Evolutionary conservation across 2,113 vertebrate species (phyloP).

Genomic region (Pelmatolapia mariae): DNA sequence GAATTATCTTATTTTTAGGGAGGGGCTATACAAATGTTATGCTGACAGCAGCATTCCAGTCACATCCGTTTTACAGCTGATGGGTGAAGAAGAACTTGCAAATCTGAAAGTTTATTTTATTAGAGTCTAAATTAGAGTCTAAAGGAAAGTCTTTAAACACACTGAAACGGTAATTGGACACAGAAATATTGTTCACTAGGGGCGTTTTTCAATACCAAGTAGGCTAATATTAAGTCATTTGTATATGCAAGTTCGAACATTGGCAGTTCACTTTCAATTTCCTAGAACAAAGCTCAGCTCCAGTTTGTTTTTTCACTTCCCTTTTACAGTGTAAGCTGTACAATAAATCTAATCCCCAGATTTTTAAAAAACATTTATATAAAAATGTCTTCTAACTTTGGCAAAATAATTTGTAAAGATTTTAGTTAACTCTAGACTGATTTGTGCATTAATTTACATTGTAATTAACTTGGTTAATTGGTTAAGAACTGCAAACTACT

Average conservation of each 20-base stretch:
- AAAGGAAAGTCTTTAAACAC: background rate
- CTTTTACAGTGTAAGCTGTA: background rate
- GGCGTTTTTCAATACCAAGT: background rate
- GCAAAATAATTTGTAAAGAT: background rate
- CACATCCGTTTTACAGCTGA: background rate
- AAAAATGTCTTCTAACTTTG: background rate
- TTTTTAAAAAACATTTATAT: too few species aligned
- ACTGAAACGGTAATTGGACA: background rate
- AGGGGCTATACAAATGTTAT: background rate
- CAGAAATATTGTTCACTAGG: background rate
- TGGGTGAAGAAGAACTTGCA: fast-evolving
- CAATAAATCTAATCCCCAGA: background rate
- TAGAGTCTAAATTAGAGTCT: background rate
- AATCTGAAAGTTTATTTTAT: too few species aligned
- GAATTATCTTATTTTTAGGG: background rate
- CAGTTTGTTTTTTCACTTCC: background rate
- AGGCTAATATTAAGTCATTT: background rate
- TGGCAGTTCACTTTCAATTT: fast-evolving
- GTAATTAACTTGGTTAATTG: background rate
- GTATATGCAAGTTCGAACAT: fast-evolving
- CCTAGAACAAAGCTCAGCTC: background rate
- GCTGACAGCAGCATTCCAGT: background rate
- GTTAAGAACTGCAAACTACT: background rate
- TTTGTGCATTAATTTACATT: background rate
- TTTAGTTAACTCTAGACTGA: background rate